Percentiles rank a stretch among this genome's conserved stretches.
Conservation (phyloP, 2,113 vertebrate species). For the Pholis gunnellus region DNA sequence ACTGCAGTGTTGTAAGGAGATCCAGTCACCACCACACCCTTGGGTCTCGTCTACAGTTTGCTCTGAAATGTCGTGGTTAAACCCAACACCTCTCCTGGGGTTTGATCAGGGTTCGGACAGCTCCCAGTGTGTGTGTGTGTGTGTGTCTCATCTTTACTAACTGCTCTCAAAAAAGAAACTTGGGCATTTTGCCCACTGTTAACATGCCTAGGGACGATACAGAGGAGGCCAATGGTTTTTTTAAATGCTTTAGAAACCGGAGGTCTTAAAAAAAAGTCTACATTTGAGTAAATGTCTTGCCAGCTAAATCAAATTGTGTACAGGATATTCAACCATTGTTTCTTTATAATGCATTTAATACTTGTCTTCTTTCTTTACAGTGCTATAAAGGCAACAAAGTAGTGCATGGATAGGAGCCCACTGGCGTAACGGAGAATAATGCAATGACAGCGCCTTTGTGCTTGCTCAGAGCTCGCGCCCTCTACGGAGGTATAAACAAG, state of each 20-base stretch:
- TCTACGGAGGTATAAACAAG: no score
- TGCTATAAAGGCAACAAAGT: background rate
- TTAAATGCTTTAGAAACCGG: background rate
- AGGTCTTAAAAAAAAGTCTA: background rate
- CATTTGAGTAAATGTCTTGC: background rate
- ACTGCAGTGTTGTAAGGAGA: slow-evolving; percentile 64
- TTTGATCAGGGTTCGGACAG: slow-evolving; percentile 45
- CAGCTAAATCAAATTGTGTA: background rate
- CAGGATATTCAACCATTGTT: background rate
- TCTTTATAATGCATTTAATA: no score
- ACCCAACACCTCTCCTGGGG: slow-evolving; percentile 76
- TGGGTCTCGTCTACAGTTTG: slow-evolving; percentile 71
- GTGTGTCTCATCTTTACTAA: slow-evolving; percentile 44
- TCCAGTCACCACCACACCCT: slow-evolving; percentile 67
- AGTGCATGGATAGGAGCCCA: background rate
- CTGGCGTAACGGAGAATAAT: background rate
- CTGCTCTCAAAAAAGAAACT: slow-evolving; percentile 25
- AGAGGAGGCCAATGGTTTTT: background rate
- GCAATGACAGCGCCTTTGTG: no score
- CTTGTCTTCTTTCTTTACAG: background rate
- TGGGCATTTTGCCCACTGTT: no score
- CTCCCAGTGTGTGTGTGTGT: slow-evolving; percentile 29
- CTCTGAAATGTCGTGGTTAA: slow-evolving; percentile 79
- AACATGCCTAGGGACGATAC: no score
- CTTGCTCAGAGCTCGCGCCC: no score